Evolutionary conservation across 1,140 invertebrate genomes (phyloP).

Genomic region (Caenorhabditis latens): DNA sequence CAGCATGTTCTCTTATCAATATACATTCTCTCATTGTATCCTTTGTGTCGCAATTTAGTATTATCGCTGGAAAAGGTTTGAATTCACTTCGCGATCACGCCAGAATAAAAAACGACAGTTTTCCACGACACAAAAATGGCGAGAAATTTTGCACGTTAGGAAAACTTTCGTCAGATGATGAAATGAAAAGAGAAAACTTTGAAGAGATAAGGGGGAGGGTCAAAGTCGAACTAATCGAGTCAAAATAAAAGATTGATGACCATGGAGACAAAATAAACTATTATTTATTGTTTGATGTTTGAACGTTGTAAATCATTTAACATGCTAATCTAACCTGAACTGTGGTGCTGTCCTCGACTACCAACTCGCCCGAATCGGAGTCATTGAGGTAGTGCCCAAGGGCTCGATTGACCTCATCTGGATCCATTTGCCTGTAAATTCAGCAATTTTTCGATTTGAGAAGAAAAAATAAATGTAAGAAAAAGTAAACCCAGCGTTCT

Average conservation of each 20-base stretch:
- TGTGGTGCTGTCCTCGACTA: conserved; percentile 58
- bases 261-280: neutral
- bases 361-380: conserved; percentile 6
- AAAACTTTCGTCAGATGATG: conserved; percentile 11
- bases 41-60: conserved; percentile 22
- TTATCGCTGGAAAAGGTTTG: conserved; percentile 40
- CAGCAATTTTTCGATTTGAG: too few relatives aligned
- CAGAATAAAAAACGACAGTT: conserved; percentile 22
- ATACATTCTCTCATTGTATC: conserved; percentile 50
- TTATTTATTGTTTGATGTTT: neutral
- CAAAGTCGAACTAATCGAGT: too few relatives aligned
- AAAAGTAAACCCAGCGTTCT: too few relatives aligned
- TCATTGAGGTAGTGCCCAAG: conserved; percentile 58
- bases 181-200: neutral
- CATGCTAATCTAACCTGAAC: conserved; percentile 40
- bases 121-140: neutral
- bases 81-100: conserved; percentile 35
- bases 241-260: neutral
- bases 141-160: conserved; percentile 18
- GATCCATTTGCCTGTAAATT: conserved; percentile 50
- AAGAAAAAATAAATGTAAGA: too few relatives aligned
- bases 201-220: neutral
- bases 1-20: conserved; percentile 42
- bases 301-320: too few relatives aligned
- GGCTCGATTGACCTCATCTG: conserved; percentile 52